Evolutionary conservation across 2,888 invertebrate species (phyloP).

Genomic region (Diplazon laetatorius): DNA sequence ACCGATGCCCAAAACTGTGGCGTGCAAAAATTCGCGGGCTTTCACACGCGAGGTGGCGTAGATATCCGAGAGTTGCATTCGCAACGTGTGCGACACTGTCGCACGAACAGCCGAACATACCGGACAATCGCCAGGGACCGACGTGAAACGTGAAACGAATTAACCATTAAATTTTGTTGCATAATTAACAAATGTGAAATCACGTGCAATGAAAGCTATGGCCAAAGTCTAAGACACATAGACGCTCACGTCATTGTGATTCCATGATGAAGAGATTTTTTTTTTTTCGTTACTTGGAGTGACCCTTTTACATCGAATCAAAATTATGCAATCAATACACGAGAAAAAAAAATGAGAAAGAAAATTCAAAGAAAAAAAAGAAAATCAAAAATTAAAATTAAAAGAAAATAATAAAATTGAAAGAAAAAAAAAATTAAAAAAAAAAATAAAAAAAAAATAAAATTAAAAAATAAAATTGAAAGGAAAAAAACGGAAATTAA

Average conservation of each 20-base stretch:
- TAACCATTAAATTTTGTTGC: slow-evolving; percentile 30
- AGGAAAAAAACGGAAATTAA: too few species aligned
- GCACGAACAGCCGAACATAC: not conserved
- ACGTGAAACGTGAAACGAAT: slow-evolving; percentile 38
- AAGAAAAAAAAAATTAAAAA: too few species aligned
- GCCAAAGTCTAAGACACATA: not conserved
- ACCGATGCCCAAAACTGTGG: not conserved
- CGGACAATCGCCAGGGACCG: not conserved
- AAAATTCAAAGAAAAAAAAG: too few species aligned
- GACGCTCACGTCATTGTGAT: not conserved
- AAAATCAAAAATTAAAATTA: too few species aligned
- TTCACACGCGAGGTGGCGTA: too few species aligned
- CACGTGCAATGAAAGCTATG: slow-evolving; percentile 35
- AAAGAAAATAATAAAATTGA: too few species aligned
- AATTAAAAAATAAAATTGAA: too few species aligned
- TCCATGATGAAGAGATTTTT: slow-evolving; percentile 5
- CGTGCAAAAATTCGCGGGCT: not conserved
- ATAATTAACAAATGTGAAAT: slow-evolving; percentile 28
- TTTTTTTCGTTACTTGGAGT: not conserved
- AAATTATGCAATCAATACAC: too few species aligned
- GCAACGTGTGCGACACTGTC: slow-evolving; percentile 31
- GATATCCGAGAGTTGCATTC: slow-evolving; percentile 36
- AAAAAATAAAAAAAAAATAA: too few species aligned
- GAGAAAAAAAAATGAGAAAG: too few species aligned
- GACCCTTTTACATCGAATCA: too few species aligned